phyloP scores from a whole-genome alignment of 2,113 vertebrate genomes.

The Sander vitreus region DNA sequence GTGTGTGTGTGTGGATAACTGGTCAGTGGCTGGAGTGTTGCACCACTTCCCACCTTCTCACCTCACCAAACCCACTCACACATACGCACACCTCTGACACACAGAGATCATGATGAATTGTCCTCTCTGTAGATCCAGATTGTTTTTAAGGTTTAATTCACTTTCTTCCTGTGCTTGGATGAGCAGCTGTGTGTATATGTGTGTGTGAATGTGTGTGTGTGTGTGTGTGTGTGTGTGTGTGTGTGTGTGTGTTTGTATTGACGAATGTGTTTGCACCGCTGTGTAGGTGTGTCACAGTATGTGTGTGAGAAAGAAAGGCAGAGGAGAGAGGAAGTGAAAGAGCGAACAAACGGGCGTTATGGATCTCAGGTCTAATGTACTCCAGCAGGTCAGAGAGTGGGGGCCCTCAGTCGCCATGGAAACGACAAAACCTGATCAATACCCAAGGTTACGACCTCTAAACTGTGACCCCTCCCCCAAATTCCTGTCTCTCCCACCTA shows the following conservation, averaged over 20 bases:
- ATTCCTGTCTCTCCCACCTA: constrained; percentile 27
- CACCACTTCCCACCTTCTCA: constrained; percentile 87
- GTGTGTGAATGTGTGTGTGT: constrained; percentile 68
- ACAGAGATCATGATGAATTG: constrained; percentile 98
- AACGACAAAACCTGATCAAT: constrained; percentile 98
- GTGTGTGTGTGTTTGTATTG: constrained; percentile 71
- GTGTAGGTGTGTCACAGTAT: constrained; percentile 65
- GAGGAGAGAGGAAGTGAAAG: constrained; percentile 43
- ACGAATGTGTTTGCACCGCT: constrained; percentile 68
- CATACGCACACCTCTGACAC: constrained; percentile 81
- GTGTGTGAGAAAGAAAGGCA: constrained; percentile 40
- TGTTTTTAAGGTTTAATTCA: constrained; percentile 99
- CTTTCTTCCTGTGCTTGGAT: constrained; percentile 99
- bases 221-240: constrained; percentile 70
- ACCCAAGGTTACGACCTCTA: constrained; percentile 93
- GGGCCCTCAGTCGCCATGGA: constrained; percentile 94
- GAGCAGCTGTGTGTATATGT: constrained; percentile 89
- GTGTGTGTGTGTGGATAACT: constrained; percentile 57
- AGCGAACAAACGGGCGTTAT: constrained; percentile 85
- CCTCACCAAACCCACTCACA: constrained; percentile 27
- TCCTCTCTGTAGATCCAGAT: constrained; percentile 94
- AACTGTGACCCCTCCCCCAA: constrained; percentile 65
- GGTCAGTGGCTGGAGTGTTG: constrained; percentile 85
- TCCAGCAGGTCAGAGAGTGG: constrained; percentile 94
- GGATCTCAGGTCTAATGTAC: constrained; percentile 99